Conservation (phyloP, 2,113 vertebrate genomes). For the Carollia perspicillata region DNA sequence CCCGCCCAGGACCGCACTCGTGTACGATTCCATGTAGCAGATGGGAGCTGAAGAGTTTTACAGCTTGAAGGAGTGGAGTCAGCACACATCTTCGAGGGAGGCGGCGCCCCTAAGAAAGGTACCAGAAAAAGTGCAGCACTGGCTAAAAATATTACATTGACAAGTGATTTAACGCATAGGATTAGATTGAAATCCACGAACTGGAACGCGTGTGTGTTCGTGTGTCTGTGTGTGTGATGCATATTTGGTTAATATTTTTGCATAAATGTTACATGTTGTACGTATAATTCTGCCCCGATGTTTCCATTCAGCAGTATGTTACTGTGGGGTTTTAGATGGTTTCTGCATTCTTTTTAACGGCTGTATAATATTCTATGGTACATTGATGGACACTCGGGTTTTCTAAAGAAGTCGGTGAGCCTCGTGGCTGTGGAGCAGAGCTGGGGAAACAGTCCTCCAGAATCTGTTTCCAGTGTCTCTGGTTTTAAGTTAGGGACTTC, state of each 20-base stretch:
- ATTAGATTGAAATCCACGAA: not conserved
- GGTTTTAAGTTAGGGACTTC: not conserved
- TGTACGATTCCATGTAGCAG: not conserved
- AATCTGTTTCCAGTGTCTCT: not conserved
- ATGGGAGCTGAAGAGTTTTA: not conserved
- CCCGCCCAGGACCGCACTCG: too few relatives aligned
- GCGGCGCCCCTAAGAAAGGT: not conserved
- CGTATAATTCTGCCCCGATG: not conserved
- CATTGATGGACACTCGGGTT: not conserved
- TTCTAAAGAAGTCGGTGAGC: not conserved
- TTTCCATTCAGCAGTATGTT: not conserved
- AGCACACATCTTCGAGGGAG: not conserved
- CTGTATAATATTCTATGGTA: not conserved
- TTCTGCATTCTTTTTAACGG: not conserved
- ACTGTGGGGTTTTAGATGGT: not conserved
- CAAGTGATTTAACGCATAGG: not conserved
- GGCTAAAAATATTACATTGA: not conserved
- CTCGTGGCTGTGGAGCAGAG: rapidly evolving
- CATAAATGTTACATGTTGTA: not conserved
- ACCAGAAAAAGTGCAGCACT: not conserved
- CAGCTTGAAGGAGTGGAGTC: not conserved
- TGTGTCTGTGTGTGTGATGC: not conserved
- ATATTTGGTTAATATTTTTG: not conserved
- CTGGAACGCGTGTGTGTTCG: not conserved
- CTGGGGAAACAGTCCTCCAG: not conserved